Conservation (phyloP, 2,797 vertebrate genomes). For the Squalus acanthias region DNA sequence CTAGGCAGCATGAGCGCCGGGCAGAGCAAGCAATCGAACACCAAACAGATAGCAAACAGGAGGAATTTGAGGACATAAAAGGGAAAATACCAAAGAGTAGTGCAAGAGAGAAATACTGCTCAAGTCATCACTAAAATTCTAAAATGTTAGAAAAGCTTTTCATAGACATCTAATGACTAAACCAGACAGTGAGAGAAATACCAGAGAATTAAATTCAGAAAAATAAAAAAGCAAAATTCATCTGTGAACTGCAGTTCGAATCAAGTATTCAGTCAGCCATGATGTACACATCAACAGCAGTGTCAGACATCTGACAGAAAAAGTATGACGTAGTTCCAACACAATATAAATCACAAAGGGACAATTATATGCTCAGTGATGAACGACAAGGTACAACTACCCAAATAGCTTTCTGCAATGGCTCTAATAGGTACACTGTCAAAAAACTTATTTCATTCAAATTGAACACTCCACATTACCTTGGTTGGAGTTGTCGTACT, state of each 20-base stretch:
- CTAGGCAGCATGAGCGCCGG: neutral
- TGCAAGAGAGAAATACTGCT: neutral
- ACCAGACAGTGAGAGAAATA: neutral
- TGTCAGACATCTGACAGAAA: neutral
- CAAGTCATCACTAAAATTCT: neutral
- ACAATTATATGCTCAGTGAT: neutral
- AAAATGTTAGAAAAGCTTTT: neutral
- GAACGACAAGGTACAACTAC: neutral
- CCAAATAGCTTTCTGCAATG: neutral
- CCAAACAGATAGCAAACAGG: neutral
- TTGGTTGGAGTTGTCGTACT: slow-evolving; percentile 92
- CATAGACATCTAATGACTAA: neutral
- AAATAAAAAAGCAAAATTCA: neutral
- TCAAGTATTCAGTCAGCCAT: neutral
- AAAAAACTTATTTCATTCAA: neutral
- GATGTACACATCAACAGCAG: neutral
- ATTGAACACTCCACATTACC: slow-evolving; percentile 48
- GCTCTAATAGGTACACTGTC: neutral
- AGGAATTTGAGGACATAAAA: neutral
- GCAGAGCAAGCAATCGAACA: neutral
- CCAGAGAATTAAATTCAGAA: neutral
- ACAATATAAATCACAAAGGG: neutral
- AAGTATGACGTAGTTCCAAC: neutral
- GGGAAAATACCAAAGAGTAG: neutral
- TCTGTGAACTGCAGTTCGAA: neutral